Evolutionary conservation across 2,888 invertebrate genomes (phyloP).

Genomic region (Venusia cambrica): DNA sequence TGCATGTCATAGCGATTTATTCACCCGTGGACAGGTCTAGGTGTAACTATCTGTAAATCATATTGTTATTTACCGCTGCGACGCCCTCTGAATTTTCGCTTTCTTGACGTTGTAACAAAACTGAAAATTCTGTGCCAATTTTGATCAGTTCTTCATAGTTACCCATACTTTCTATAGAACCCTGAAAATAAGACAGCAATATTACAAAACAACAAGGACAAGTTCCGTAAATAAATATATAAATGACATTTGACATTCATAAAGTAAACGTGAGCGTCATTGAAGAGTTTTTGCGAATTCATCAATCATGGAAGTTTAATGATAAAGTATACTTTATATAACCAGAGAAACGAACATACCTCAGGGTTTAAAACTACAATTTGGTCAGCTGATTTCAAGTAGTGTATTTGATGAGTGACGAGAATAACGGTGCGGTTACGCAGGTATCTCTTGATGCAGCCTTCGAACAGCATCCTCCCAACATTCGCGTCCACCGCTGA

Average conservation of each 20-base stretch:
- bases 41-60: too few species aligned
- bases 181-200: conserved; percentile 58
- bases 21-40: too few species aligned
- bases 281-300: too few species aligned
- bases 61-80: conserved; percentile 24
- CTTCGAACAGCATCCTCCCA: conserved; percentile 87
- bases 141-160: conserved; percentile 79
- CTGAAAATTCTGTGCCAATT: conserved; percentile 74
- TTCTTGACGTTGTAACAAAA: conserved; percentile 53
- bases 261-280: too few species aligned
- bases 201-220: too few species aligned
- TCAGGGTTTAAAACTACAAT: conserved; percentile 81
- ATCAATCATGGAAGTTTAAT: too few species aligned
- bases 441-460: conserved; percentile 85
- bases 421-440: conserved; percentile 86
- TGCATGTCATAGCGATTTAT: too few species aligned
- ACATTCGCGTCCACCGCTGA: conserved; percentile 91
- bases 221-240: too few species aligned
- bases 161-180: conserved; percentile 81
- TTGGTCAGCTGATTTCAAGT: conserved; percentile 65
- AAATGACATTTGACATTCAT: too few species aligned
- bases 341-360: too few species aligned
- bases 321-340: too few species aligned
- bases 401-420: conserved; percentile 92
- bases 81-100: conserved; percentile 37